Evolutionary conservation across 2,113 vertebrate species (phyloP), one percentile per base, ranked within the genome.

Genomic region (Melierax canorus): DNA sequence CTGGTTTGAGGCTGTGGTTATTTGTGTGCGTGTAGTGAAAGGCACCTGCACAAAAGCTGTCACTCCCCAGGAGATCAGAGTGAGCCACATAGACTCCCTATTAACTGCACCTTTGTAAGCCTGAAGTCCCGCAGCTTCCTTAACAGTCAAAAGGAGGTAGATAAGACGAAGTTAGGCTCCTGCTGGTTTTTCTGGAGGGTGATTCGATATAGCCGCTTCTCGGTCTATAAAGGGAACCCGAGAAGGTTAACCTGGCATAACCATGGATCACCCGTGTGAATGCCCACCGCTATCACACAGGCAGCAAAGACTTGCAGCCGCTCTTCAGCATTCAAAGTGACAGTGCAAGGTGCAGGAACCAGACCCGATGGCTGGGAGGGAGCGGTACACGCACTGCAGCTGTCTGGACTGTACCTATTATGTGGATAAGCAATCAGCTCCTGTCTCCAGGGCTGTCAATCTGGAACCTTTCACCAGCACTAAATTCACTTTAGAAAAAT

Each of bases 401-500:
- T 91, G 92, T 91, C 81, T 76, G 91, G 84, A 17, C 78, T 68
- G 4, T 66, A 90, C 93, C 93, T 94, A 51, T 96, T 83, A 91
- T 8, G 74, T 39, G 96, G 87, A 94, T 96, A 96, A 97, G 91
- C 95, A 94, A 84, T 96, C 95, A 86, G 83, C 74, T 95, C 78
- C 91, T 94, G 97, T 93, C 88, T 89, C 95, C 45, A 39, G 53
- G 84, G 62, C 94, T 88, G 97, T 94, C 91, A 96, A 94, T 97
- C 95, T 96, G 92, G 94, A 97, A 96, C 81, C 94, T 97, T 97
- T 96, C 95, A 94, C 91, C 93, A 90, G 89, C 89, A 90, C 71
- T 96, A 92, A 95, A 97, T 96, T 97, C 94, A 73, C 81, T 92
- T 95, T 97, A 93, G 80, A 95, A 97, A 97, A 96, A 97, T 96